Conservation (phyloP, 64 coral and sea anemone genomes). For the Cladopsammia gracilis region DNA sequence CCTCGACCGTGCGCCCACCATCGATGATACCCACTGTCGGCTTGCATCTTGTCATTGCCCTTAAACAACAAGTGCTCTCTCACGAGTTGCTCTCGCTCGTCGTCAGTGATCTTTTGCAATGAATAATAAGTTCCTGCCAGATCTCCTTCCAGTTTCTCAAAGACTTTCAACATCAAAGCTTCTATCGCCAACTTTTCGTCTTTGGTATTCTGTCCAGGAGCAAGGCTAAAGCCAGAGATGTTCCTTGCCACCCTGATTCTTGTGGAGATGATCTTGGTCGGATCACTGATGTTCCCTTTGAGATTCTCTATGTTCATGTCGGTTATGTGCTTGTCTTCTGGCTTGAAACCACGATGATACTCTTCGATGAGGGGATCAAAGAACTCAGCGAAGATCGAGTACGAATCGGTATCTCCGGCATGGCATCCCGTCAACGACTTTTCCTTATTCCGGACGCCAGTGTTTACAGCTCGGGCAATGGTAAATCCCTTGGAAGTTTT, state of each 20-base stretch:
- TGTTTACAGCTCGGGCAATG: conserved; percentile 43
- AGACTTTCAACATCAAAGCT: conserved; percentile 72
- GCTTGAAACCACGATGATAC: conserved; percentile 63
- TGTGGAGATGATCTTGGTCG: conserved; percentile 65
- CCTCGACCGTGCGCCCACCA: conserved; percentile 82
- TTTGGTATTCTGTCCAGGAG: conserved; percentile 61
- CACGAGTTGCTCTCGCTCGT: conserved; percentile 72
- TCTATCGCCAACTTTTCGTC: conserved; percentile 45
- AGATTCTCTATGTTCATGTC: conserved; percentile 48
- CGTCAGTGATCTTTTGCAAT: conserved; percentile 53
- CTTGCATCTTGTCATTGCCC: conserved; percentile 85
- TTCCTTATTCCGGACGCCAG: conserved; percentile 21
- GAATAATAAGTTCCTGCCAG: conserved; percentile 71
- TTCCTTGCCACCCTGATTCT: conserved; percentile 70
- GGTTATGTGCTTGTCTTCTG: conserved; percentile 41
- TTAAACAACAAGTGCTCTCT: conserved; percentile 81
- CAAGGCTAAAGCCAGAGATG: conserved; percentile 38
- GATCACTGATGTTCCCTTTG: conserved; percentile 37
- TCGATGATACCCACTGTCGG: conserved; percentile 65
- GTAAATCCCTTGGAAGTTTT: conserved; percentile 35
- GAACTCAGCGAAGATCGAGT: conserved; percentile 51
- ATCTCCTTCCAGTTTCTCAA: conserved; percentile 64
- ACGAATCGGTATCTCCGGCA: conserved; percentile 66
- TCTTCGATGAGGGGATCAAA: conserved; percentile 59
- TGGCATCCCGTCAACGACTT: conserved; percentile 65